Conservation (phyloP, 2,113 vertebrate genomes). For the Acanthochromis polyacanthus region DNA sequence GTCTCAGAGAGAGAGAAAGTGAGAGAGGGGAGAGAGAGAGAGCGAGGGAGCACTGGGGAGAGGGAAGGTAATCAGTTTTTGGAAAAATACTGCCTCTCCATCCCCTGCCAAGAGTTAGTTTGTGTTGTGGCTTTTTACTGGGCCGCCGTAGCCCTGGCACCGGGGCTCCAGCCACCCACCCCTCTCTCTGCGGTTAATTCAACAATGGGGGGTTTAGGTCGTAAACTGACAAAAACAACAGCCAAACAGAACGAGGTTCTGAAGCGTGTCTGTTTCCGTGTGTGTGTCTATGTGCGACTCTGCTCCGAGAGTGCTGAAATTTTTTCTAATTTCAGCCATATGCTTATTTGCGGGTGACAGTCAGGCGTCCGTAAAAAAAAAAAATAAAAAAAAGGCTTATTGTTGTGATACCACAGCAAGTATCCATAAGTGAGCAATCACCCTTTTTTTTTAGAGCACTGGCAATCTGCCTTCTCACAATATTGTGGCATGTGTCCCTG, state of each 20-base stretch:
- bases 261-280: conserved; percentile 41
- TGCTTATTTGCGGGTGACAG: conserved; percentile 71
- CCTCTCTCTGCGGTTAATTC: conserved; percentile 64
- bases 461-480: conserved; percentile 66
- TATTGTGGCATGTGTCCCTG: conserved; percentile 64
- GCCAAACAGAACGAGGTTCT: conserved; percentile 62
- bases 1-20: conserved; percentile 56
- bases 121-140: conserved; percentile 71
- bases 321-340: conserved; percentile 66
- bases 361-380: conserved; percentile 56
- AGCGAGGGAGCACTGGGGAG: conserved; percentile 28
- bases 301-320: conserved; percentile 21
- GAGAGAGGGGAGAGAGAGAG: conserved; percentile 20
- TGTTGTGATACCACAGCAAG: conserved; percentile 70
- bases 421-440: conserved; percentile 73
- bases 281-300: conserved; percentile 28
- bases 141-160: conserved; percentile 55
- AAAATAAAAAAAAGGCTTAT: conserved; percentile 60
- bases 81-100: conserved; percentile 70
- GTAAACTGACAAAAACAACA: conserved; percentile 67
- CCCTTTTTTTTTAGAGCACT: conserved; percentile 42
- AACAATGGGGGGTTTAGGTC: conserved; percentile 66
- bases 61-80: conserved; percentile 76
- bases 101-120: conserved; percentile 74
- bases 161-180: conserved; percentile 53